phyloP scores from a whole-genome alignment of 2,888 invertebrate species.

The Cerastoderma edule region DNA sequence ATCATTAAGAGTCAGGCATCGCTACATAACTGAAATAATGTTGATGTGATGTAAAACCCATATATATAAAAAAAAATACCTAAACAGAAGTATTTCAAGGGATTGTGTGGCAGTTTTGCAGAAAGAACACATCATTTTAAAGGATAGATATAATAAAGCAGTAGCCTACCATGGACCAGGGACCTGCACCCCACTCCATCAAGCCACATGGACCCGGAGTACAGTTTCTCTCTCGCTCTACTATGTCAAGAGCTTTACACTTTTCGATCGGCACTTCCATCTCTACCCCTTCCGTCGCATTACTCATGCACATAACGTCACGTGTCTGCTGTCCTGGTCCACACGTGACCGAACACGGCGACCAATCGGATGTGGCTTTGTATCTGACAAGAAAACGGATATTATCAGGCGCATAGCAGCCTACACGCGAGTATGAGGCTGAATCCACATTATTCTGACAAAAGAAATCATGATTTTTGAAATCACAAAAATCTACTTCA shows the following conservation, averaged over 20 bases:
- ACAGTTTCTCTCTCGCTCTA: slow-evolving; percentile 29
- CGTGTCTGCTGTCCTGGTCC: slow-evolving; percentile 64
- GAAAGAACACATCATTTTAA: too few relatives aligned
- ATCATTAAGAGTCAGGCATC: too few relatives aligned
- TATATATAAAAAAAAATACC: too few relatives aligned
- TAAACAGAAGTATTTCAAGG: too few relatives aligned
- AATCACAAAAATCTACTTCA: too few relatives aligned
- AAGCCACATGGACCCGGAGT: slow-evolving; percentile 37
- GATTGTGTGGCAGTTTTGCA: too few relatives aligned
- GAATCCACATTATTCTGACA: too few relatives aligned
- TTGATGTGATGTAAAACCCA: too few relatives aligned
- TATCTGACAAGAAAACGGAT: slow-evolving; percentile 17
- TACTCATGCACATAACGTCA: slow-evolving; percentile 51
- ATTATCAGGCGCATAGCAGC: too few relatives aligned
- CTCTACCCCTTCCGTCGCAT: background rate
- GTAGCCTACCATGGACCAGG: slow-evolving; percentile 53
- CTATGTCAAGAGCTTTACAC: slow-evolving; percentile 34
- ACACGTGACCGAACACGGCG: slow-evolving; percentile 71
- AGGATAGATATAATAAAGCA: background rate
- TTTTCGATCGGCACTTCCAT: slow-evolving; percentile 4
- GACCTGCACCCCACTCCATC: slow-evolving; percentile 55
- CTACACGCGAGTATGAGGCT: too few relatives aligned
- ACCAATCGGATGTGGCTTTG: slow-evolving; percentile 29
- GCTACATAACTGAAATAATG: too few relatives aligned
- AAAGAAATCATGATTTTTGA: too few relatives aligned